phyloP scores from a whole-genome alignment of 2,888 invertebrate species.

The Arge pagana region DNA sequence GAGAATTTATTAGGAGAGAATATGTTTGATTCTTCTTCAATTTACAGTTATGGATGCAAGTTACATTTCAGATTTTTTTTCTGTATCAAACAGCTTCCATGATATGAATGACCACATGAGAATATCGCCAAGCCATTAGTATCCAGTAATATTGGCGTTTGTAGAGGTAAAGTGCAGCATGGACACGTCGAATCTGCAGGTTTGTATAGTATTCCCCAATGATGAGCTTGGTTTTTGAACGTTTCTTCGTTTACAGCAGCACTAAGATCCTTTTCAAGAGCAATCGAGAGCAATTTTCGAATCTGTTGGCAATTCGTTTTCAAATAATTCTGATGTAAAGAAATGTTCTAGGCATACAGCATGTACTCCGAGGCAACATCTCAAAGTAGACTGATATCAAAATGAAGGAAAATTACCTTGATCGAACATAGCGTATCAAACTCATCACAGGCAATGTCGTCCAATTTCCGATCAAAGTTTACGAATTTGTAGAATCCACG shows the following conservation, averaged over 20 bases:
- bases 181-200: slow-evolving; percentile 54
- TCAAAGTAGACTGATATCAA: no score
- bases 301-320: slow-evolving; percentile 34
- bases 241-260: slow-evolving; percentile 37
- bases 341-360: background rate
- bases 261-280: slow-evolving; percentile 45
- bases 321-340: background rate
- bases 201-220: slow-evolving; percentile 63
- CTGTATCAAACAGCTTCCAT: slow-evolving; percentile 65
- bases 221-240: slow-evolving; percentile 50
- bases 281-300: slow-evolving; percentile 39
- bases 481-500: slow-evolving; percentile 45
- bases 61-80: slow-evolving; percentile 59
- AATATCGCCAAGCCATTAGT: slow-evolving; percentile 68
- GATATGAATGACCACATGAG: slow-evolving; percentile 68
- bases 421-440: slow-evolving; percentile 50
- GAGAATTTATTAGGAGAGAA: no score
- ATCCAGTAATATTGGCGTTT: slow-evolving; percentile 64
- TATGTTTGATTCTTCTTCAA: slow-evolving; percentile 1
- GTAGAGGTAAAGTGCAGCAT: slow-evolving; percentile 65
- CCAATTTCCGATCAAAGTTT: slow-evolving; percentile 37
- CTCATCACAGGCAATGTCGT: slow-evolving; percentile 35
- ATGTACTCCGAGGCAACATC: no score
- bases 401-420: slow-evolving; percentile 46
- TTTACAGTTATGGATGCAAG: slow-evolving; percentile 44